Base-by-base conservation (phyloP, 64 coral and sea anemone genomes). In the Acropora yongei region DNA sequence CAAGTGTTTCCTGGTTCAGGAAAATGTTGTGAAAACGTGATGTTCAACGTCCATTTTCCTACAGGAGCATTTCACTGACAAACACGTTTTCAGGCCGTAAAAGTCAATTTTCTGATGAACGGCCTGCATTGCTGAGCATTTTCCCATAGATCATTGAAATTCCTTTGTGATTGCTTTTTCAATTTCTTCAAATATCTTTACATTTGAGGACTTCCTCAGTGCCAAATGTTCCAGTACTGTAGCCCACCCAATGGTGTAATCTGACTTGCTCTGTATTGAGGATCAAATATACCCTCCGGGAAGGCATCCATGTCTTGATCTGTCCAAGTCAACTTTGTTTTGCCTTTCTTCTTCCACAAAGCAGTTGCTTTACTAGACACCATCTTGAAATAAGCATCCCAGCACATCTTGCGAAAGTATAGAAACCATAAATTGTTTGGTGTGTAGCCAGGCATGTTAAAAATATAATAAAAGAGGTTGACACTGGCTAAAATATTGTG, bases 141-240 rank as follows among this genome's bases (percentile, higher is more conserved):
- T 30, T 30, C 30, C 30, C 30, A 30, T 30, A 30, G 30, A 30
- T 30, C 30, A 30, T 30, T 55, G 51, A 55, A 55, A 55, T 55
- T 55, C 51, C 51, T 55, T 55, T 46, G 47, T 78, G 44, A 49
- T 18, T 49, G 76, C 76, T 78, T 47, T 18, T 78, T 78, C 11
- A 78, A 78, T 78, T 78, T 78, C 76, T 78, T 78, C 76, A 78
- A 78, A 78, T 78, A 78, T 78, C 76, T 48, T 78, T 48, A 48
- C 76, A 18, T 78, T 78, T 78, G 76, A 78, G 76, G 76, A 78
- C 76, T 78, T 78, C 44, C 49, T 78, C 76, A 78, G 44, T 18
- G 76, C 76, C 76, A 78, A 48, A 47, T 46, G 76, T 78, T 49
- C 44, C 44, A 78, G 45, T 47, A 78, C 44, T 43, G 30, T 48